Base-by-base conservation (phyloP, 2,888 invertebrate genomes). In the Amiota communis region DNA sequence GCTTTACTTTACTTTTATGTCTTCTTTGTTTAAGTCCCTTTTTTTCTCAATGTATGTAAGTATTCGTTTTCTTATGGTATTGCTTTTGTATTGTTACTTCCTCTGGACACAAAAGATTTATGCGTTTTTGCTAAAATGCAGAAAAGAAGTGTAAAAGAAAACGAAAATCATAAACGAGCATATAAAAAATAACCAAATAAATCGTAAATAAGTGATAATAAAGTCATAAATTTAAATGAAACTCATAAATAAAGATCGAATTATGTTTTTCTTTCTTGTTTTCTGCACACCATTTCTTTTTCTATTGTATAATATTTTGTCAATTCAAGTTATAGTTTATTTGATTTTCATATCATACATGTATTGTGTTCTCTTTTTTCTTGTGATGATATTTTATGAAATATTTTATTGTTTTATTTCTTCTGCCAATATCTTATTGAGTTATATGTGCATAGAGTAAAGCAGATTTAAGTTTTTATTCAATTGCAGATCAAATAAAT, bases 191-290 rank as follows among this genome's bases (percentile, higher is more conserved):
- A 63, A 63, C n/a, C 63, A 68, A 68, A 68, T 68, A 68, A 68
- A 68, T 68, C 67, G 67, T 68, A 76, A 70, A 78, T 80, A 80
- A 77, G 76, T 75, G 79, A 80, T 82, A 81, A 81, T 82, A 77
- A 81, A 81, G 79, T 78, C 79, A 82, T 82, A 81, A 79, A 80
- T 82, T 77, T 72, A 77, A 78, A 80, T 77, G 74, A 77, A 82
- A 79, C 77, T 75, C 78, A 79, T 81, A 80, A 78, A 81, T 81
- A 17, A 46, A 23, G 8, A 2, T 36, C 56, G 46, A 64, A 20
- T 64, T 20, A 12, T 46, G 64, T 46, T 64, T 23, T 20, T 23
- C 13, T 17, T 23, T 23, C 23, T 2, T 23, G 23, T 3, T 2
- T 23, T 23, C n/a, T n/a, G n/a, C 23, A 23, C 3, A 2, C 23